Conservation (phyloP, 2,113 vertebrate species). For the Daboia siamensis region DNA sequence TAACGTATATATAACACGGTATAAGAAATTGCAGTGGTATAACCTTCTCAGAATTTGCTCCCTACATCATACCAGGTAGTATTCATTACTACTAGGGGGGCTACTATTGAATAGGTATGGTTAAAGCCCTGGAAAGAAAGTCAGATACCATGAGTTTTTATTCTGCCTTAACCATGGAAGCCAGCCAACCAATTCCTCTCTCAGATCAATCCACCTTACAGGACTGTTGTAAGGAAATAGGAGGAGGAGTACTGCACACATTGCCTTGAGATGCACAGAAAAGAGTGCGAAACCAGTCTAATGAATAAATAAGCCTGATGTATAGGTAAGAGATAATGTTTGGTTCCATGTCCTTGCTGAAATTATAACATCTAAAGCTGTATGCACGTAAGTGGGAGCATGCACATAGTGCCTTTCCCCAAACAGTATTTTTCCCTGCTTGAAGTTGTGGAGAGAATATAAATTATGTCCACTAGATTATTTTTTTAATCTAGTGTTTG, state of each 20-base stretch:
- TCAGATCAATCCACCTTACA: neutral
- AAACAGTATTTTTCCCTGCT: neutral
- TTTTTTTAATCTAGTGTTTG: neutral
- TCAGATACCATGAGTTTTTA: neutral
- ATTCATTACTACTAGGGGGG: neutral
- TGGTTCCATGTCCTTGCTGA: neutral
- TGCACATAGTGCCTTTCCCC: neutral
- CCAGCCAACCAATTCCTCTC: neutral
- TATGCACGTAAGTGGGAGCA: neutral
- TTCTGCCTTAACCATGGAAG: neutral
- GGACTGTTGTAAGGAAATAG: neutral
- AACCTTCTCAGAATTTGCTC: neutral
- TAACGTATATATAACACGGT: neutral
- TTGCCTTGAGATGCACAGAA: neutral
- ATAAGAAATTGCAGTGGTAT: neutral
- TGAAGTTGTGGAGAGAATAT: neutral
- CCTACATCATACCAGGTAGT: neutral
- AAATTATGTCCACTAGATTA: neutral
- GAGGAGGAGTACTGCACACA: neutral
- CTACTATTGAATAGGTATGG: neutral
- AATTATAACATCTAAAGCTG: neutral
- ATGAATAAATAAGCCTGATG: neutral
- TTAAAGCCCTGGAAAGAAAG: neutral
- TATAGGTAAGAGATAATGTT: neutral
- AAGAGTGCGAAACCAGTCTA: neutral